Conservation (phyloP, 2,888 invertebrate species). For the Noctuana brunneofusca region DNA sequence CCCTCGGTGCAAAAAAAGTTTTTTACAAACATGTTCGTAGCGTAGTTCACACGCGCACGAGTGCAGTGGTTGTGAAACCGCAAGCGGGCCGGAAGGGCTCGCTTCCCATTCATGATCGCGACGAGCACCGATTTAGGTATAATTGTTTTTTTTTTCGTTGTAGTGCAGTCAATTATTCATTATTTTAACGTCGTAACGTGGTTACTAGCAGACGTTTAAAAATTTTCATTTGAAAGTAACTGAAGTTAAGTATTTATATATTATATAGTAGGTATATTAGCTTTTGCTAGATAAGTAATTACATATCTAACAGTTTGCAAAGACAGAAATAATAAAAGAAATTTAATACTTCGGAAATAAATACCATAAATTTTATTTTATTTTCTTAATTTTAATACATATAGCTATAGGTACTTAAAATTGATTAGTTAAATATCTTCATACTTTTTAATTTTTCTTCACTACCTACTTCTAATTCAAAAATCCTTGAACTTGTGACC, state of each 20-base stretch:
- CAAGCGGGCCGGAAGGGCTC: slow-evolving; percentile 2
- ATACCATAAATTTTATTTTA: no score
- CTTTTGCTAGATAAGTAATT: no score
- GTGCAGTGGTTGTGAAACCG: slow-evolving; percentile 1
- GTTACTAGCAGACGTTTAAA: no score
- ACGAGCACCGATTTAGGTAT: neutral
- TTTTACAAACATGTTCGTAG: neutral
- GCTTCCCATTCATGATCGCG: neutral
- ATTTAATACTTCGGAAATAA: no score
- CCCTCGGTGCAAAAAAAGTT: neutral
- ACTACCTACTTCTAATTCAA: neutral
- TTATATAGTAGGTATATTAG: no score
- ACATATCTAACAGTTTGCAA: no score
- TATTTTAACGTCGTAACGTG: no score
- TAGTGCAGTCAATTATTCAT: neutral
- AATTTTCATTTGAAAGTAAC: no score
- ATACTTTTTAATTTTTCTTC: neutral
- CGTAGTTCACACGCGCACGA: neutral
- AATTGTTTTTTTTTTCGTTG: neutral
- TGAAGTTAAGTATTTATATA: no score
- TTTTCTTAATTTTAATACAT: no score
- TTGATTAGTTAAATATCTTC: neutral
- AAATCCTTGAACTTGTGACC: neutral
- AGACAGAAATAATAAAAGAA: no score
- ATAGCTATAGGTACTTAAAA: no score